Percentiles rank a stretch among this genome's conserved stretches.
Conservation (phyloP, 1,140 invertebrate species). For the Pogonomyrmex californicus region DNA sequence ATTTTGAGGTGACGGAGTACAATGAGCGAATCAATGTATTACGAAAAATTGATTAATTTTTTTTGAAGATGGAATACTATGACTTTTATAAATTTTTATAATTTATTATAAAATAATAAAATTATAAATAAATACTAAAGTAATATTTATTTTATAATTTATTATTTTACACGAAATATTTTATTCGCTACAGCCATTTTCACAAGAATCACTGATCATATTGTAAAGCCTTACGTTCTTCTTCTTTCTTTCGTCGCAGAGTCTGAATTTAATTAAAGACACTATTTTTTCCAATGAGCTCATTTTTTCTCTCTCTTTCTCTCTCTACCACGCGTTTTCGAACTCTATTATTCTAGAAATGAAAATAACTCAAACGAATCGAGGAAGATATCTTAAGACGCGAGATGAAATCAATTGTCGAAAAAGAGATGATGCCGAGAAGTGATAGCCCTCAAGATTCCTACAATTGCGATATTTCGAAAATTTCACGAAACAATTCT, state of each 20-base stretch:
- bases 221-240: slow-evolving; percentile 25
- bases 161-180: background rate
- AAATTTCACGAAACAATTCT: slow-evolving; percentile 40
- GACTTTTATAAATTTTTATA: background rate
- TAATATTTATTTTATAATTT: background rate
- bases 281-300: background rate
- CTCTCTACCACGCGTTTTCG: background rate
- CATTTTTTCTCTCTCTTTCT: background rate
- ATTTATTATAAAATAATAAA: background rate
- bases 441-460: background rate
- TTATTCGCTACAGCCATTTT: background rate
- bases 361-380: slow-evolving; percentile 23
- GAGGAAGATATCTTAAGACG: slow-evolving; percentile 5
- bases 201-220: slow-evolving; percentile 2
- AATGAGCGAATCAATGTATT: background rate
- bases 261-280: slow-evolving; percentile 50
- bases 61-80: background rate
- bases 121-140: too few species aligned
- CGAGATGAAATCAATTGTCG: background rate
- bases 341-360: background rate
- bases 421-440: background rate
- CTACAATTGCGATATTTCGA: background rate
- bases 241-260: background rate
- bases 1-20: background rate
- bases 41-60: background rate